These are phyloP conservation scores for Cheilinus undulatus DNA, from an alignment of 2,113 vertebrate genomes.

Conservation along the genomic window DNA sequence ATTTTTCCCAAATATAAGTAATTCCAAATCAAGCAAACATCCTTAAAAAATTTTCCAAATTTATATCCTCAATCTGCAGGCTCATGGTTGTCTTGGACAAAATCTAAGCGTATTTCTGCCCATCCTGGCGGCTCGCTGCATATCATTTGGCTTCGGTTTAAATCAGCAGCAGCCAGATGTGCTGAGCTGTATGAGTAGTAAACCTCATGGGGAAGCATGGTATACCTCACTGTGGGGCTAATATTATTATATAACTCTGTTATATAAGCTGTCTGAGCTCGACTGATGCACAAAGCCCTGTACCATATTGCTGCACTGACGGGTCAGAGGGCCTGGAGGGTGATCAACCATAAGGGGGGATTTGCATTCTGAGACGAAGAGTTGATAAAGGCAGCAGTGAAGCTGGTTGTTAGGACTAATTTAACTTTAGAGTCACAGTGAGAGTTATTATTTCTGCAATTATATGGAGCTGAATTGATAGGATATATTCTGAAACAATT, in stretches of 20 bases:
- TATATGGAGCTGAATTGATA: too few species aligned
- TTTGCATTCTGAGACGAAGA: conserved; percentile 31
- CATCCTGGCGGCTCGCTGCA: conserved; percentile 15
- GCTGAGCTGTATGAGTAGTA: background rate
- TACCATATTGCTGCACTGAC: conserved; percentile 5
- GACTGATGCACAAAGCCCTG: conserved; percentile 43
- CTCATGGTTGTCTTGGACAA: conserved; percentile 18
- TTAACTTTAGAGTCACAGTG: conserved; percentile 17
- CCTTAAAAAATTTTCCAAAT: conserved; percentile 15
- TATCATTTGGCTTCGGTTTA: conserved; percentile 35
- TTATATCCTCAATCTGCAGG: background rate
- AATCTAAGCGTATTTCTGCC: conserved; percentile 17
- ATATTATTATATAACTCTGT: conserved; percentile 47
- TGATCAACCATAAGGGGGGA: conserved; percentile 39
- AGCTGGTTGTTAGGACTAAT: conserved; percentile 19
- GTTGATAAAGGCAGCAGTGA: conserved; percentile 33
- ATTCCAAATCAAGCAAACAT: conserved; percentile 39
- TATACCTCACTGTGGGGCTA: conserved; percentile 27
- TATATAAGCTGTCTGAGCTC: conserved; percentile 43
- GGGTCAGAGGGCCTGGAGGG: conserved; percentile 1
- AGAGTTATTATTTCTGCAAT: too few species aligned
- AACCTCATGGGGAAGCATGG: conserved; percentile 5
- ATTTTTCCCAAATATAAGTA: conserved; percentile 5
- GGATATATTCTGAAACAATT: too few species aligned
- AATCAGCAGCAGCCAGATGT: conserved; percentile 61